Evolutionary conservation across 1,140 invertebrate species (phyloP).

Genomic region (Bombus difficillimus): DNA sequence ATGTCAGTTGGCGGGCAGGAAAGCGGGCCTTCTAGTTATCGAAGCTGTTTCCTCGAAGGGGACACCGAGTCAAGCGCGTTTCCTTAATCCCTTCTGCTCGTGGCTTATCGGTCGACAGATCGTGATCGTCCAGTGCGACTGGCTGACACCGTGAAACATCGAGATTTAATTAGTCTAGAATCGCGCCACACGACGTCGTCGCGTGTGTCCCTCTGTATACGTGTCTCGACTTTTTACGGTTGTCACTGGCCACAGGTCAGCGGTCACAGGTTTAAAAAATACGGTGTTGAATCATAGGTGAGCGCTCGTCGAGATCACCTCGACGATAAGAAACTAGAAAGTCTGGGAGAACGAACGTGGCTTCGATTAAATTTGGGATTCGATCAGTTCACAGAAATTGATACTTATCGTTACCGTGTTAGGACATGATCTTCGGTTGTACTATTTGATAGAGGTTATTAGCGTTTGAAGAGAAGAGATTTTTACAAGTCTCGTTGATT

Average conservation of each 20-base stretch:
- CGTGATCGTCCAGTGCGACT: slow-evolving; percentile 43
- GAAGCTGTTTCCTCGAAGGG: slow-evolving; percentile 12
- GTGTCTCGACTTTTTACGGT: neutral
- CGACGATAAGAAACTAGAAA: neutral
- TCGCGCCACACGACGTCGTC: slow-evolving; percentile 33
- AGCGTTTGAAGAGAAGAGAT: neutral
- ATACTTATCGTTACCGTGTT: neutral
- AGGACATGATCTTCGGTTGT: neutral
- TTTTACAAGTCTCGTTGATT: neutral
- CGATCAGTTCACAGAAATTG: neutral
- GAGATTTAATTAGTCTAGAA: slow-evolving; percentile 54
- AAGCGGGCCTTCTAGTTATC: slow-evolving; percentile 21
- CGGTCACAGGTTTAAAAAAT: neutral
- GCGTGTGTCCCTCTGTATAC: neutral
- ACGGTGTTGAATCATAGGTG: neutral
- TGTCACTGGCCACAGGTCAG: neutral
- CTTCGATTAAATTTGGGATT: slow-evolving; percentile 27
- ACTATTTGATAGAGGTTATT: too few species aligned
- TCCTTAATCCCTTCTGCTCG: slow-evolving; percentile 48
- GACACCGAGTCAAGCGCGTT: slow-evolving; percentile 29
- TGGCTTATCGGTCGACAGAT: slow-evolving; percentile 52
- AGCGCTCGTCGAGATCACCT: neutral
- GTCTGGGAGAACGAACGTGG: neutral
- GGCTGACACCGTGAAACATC: slow-evolving; percentile 53
- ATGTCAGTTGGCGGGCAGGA: neutral